A percentile compares a stretch with the other conserved stretches of the same genome.
phyloP scores from a whole-genome alignment of 2,113 vertebrate species.

The Hemibagrus wyckioides region DNA sequence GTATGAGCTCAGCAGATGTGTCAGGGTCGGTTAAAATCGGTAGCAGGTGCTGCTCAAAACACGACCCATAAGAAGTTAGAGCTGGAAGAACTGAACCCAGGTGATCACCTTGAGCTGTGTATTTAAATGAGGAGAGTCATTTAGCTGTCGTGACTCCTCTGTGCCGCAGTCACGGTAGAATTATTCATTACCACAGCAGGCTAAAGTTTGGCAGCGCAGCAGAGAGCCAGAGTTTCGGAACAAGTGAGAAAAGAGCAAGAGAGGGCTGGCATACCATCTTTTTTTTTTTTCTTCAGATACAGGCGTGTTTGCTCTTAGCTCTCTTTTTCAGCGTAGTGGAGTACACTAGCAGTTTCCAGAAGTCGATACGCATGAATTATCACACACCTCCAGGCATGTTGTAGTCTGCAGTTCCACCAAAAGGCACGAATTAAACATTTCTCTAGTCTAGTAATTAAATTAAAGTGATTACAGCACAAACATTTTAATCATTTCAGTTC shows the following conservation, averaged over 20 bases:
- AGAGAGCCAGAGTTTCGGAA: neutral
- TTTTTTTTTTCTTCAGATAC: neutral
- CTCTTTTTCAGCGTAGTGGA: conserved; percentile 18
- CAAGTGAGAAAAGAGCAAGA: neutral
- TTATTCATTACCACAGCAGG: conserved; percentile 55
- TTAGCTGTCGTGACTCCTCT: neutral
- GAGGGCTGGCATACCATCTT: neutral
- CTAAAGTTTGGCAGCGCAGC: conserved; percentile 29
- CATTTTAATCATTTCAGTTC: neutral
- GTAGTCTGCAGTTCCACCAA: neutral
- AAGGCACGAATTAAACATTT: conserved; percentile 6
- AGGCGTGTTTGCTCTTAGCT: conserved; percentile 19
- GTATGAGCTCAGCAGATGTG: conserved; percentile 33
- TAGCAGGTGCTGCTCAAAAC: conserved; percentile 25
- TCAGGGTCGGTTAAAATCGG: conserved; percentile 39
- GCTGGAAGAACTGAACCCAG: conserved; percentile 7
- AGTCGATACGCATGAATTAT: conserved; percentile 18
- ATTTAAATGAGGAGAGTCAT: conserved; percentile 42
- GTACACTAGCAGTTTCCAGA: conserved; percentile 24
- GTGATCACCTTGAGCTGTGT: conserved; percentile 49
- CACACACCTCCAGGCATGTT: neutral
- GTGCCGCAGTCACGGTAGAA: conserved; percentile 31
- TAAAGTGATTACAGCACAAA: neutral
- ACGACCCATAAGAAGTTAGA: neutral
- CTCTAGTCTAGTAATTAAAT: neutral